Evolutionary conservation across 2,888 invertebrate species (phyloP), one percentile per base, ranked within the genome.

Genomic region (Leucophora obtusa): DNA sequence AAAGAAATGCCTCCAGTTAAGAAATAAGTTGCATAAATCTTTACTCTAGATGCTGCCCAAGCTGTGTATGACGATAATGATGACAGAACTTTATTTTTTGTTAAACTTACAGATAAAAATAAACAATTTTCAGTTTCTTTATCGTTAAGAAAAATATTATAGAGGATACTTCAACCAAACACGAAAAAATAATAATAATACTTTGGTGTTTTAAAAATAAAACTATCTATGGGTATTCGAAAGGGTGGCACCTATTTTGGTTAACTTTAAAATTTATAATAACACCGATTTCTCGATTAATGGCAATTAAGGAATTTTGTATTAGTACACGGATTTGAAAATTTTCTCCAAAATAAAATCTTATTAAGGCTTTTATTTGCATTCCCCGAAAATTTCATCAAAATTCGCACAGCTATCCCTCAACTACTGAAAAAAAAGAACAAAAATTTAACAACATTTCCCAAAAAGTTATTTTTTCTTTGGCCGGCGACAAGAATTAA

Each of bases 1-100:
- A 80, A 56, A 11, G 21, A 56, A 56, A 28, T n/a, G 74, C 79
- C 69, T 79, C 79, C 74, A 75, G 71, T 74, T 43, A 73, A 66
- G 74, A 65, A 51, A 65, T 62, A 79, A 69, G 60, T 76, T 80
- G 76, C 71, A 80, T 58, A 66, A 71, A 70, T 43, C 28, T 51
- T 53, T 7, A 6, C 17, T 28, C 56, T 38, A 59, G n/a, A 68
- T 59, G 62, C 68, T 50, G 18, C 50, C 58, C n/a, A 24, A 5
- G 54, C n/a, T 24, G 59, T 18, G 17, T 15, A 11, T 35, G 11
- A 18, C 11, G 17, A 18, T 18, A 5, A 58, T 65, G 70, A 53
- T 68, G 66, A 56, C 54, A 72, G 24, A 72, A 50, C 28, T 78
- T 47, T 11, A 14, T 38, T 38, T 35, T 38, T 38, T 38, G 28